A percentile compares a stretch with the other conserved stretches of the same genome.
Evolutionary conservation across 92 coral and sea anemone species (phyloP).

Genomic region (Umimayanthus chanpuru): DNA sequence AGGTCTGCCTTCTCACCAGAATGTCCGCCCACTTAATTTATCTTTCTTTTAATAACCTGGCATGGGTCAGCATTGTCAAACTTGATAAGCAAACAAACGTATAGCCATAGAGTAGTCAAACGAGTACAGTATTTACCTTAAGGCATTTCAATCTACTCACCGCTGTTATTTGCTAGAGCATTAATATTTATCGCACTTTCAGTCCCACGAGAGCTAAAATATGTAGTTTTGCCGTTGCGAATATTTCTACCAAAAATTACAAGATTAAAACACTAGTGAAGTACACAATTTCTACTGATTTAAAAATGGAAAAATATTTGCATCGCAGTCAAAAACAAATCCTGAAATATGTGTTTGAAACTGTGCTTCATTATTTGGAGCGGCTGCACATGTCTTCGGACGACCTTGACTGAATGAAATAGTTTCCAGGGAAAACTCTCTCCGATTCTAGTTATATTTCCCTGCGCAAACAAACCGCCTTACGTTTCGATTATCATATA

Average conservation of each 20-base stretch:
- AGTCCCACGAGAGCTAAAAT: no score
- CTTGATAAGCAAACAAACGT: background rate
- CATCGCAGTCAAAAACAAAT: background rate
- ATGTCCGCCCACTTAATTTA: no score
- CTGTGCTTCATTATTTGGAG: background rate
- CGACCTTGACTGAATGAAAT: no score
- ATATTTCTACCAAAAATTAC: no score
- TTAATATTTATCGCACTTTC: no score
- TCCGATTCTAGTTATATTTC: background rate
- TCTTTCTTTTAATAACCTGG: background rate
- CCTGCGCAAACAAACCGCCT: no score
- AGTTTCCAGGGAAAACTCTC: background rate
- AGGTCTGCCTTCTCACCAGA: no score
- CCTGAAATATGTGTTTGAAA: background rate
- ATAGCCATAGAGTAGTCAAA: no score
- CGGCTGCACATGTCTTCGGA: background rate
- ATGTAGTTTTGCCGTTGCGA: no score
- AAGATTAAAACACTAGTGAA: background rate
- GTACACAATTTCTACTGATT: background rate
- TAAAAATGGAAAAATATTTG: no score
- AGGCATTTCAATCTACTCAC: background rate
- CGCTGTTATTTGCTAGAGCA: background rate
- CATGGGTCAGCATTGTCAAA: background rate
- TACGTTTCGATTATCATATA: no score
- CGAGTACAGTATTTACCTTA: background rate